Evolutionary conservation across 2,797 vertebrate species (phyloP).

Genomic region (Morelia viridis): DNA sequence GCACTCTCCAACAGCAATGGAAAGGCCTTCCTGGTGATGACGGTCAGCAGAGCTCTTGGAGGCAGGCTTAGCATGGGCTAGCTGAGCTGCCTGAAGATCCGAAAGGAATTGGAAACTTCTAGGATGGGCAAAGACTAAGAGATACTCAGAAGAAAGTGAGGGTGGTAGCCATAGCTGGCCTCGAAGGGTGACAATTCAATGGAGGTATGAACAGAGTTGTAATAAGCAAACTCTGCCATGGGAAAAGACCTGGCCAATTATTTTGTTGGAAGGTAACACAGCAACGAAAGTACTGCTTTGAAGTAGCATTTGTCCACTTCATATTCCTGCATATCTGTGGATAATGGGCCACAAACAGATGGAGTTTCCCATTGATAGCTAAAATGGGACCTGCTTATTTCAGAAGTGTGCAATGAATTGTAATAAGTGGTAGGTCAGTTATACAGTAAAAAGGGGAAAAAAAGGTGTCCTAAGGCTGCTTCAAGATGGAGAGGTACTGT

Average conservation of each 20-base stretch:
- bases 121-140: background rate
- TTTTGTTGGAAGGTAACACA: background rate
- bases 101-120: background rate
- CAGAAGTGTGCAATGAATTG: background rate
- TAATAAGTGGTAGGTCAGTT: background rate
- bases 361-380: background rate
- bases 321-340: background rate
- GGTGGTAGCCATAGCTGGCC: background rate
- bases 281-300: background rate
- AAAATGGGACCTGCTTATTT: background rate
- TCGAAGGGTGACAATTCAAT: background rate
- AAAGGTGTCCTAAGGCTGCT: background rate
- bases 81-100: background rate
- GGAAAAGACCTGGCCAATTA: background rate
- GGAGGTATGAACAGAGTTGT: background rate
- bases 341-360: background rate
- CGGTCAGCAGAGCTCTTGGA: background rate
- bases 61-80: background rate
- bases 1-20: background rate
- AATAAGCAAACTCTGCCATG: background rate
- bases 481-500: background rate
- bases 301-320: background rate
- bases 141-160: background rate
- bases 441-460: background rate
- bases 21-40: background rate